These are phyloP conservation scores for Onthophagus sagittarius DNA, from an alignment of 2,888 invertebrate species.

Conservation along the genomic window DNA sequence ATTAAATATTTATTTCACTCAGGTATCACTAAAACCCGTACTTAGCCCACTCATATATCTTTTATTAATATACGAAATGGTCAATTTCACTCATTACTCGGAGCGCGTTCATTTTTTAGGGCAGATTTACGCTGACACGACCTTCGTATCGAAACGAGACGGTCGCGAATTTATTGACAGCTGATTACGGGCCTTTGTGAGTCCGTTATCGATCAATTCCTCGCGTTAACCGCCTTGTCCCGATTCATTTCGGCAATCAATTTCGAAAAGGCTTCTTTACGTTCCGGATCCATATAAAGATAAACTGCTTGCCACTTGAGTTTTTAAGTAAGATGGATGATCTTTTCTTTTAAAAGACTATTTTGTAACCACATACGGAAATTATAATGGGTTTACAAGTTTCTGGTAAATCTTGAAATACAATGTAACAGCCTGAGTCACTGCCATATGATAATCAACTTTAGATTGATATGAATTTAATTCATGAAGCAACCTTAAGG, in stretches of 20 bases:
- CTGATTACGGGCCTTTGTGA: conserved; percentile 1
- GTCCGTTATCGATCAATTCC: conserved; percentile 11
- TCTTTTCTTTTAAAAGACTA: background rate
- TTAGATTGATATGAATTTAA: too few relatives aligned
- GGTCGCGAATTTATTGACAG: conserved; percentile 8
- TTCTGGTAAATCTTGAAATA: too few relatives aligned
- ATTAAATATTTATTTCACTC: background rate
- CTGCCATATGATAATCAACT: too few relatives aligned
- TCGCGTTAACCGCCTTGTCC: background rate
- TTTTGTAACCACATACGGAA: too few relatives aligned
- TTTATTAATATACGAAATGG: background rate
- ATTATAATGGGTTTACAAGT: too few relatives aligned
- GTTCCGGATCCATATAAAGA: background rate
- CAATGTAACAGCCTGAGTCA: too few relatives aligned
- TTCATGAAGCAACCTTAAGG: too few relatives aligned
- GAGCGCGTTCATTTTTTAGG: background rate
- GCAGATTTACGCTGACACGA: conserved; percentile 2
- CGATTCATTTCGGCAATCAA: conserved; percentile 3
- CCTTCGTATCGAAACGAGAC: background rate
- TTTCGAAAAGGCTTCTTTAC: background rate
- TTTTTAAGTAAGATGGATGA: background rate
- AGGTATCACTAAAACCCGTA: background rate
- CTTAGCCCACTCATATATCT: background rate
- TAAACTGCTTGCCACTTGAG: background rate
- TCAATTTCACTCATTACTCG: background rate